Base-by-base conservation (phyloP, 2,797 vertebrate genomes). In the Gambelia wislizenii region DNA sequence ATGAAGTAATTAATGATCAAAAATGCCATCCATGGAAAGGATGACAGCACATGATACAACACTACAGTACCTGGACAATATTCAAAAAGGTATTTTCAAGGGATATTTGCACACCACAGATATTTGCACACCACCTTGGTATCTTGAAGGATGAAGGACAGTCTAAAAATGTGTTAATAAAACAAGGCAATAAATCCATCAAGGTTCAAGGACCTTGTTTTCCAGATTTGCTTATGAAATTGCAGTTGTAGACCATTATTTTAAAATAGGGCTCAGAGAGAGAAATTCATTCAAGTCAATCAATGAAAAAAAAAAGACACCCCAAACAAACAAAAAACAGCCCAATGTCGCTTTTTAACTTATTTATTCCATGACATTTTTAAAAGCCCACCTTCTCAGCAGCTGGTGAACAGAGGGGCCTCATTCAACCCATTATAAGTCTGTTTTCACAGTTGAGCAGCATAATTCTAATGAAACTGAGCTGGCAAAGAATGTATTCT, bases 301-400 rank as follows among this genome's bases (percentile, higher is more conserved):
- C 9, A 30, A 12, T 39, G 39, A 39, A 84, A 87, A 89, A 52
- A 93, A 93, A 89, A 94, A 85, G 86, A 90, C 92, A 85, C 27
- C 87, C 90, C n/a, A n/a, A n/a, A n/a, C n/a, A n/a, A n/a, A 12
- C 16, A 88, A n/a, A 91, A 94, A 94, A n/a, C n/a, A n/a, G n/a
- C n/a, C n/a, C n/a, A 94, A 85, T 93, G 77, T 91, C 94, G 92
- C 93, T 94, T 95, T 93, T 95, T 96, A 76, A 76, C 56, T 93
- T 86, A 93, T 93, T 95, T 95, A 88, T 93, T 95, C 94, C 85
- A 87, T 95, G 94, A 94, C 93, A 95, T 96, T 96, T 95, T 14
- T 12, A 93, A 95, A 93, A 93, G 20, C 85, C 91, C 76, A 90
- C 91, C 93, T 91, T 90, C 91, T 85, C 83, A 93, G 76, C 83